Base-by-base conservation (phyloP, 2,888 invertebrate species). In the Aquatica leii region DNA sequence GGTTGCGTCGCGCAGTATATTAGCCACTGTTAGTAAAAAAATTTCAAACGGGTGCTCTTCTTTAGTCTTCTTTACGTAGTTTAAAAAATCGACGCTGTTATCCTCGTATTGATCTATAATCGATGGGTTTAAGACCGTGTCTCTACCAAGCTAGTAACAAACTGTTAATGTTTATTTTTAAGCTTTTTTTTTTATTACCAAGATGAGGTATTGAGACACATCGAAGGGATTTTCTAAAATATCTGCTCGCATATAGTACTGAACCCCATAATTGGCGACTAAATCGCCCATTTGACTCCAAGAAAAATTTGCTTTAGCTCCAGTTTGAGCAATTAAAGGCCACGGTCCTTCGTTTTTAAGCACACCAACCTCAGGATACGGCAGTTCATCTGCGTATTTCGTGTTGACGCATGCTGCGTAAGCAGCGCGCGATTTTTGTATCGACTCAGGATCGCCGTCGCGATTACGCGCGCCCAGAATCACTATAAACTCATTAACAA, bases 361-460 rank as follows among this genome's bases (percentile, higher is more conserved):
- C n/a, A 81, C 71, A 9, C 69, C 57, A 5, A 75, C 18, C 69
- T 82, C 76, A 0, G 82, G 80, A 37, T 76, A 59, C 2, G 66
- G 67, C 21, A 78, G 56, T 8, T 62, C 20, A 34, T 78, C 76
- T 17, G 71, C 63, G 31, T 76, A 75, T 1, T 71, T 65, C 14
- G 69, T 48, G 61, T 79, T 69, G 0, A 76, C 56, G 65, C 83
- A 82, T 0, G 79, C 73, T 15, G 71, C 56, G 60, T 80, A 83
- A 4, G 81, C 79, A 1, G 74, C 67, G 68, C 78, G 78, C 0
- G 79, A 79, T 69, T 81, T 82, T 68, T 77, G 76, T 4, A 82
- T 59, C 6, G 81, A 75, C 40, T 67, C 57, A 0, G 80, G 77
- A 46, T 81, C 81, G 4, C 73, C 61, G 1, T 59, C 35, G 1